A percentile compares a stretch with the other conserved stretches of the same genome.
Conservation (phyloP, 2,797 vertebrate genomes). For the Delichon dasypus region DNA sequence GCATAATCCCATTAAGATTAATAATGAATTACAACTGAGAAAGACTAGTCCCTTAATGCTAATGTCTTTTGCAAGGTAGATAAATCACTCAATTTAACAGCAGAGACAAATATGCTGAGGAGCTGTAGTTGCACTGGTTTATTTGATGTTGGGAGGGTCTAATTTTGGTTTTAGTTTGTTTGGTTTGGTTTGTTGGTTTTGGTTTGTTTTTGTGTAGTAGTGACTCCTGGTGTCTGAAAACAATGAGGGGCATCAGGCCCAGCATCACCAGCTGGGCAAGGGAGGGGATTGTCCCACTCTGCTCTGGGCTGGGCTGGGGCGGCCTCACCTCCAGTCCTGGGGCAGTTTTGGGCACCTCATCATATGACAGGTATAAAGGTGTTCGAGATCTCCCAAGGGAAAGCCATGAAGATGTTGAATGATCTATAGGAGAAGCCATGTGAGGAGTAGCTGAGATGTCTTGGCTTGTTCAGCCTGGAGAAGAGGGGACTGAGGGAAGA, state of each 20-base stretch:
- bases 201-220: not conserved
- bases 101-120: not conserved
- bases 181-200: not conserved
- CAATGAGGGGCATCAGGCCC: not conserved
- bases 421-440: not conserved
- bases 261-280: fast-evolving
- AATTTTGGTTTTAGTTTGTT: not conserved
- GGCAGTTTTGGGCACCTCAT: not conserved
- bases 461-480: not conserved
- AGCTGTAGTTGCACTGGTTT: not conserved
- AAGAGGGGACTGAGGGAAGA: not conserved
- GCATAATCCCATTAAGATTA: constrained; percentile 69
- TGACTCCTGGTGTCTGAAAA: not conserved
- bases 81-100: constrained; percentile 35
- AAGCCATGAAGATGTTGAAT: not conserved
- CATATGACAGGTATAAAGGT: fast-evolving
- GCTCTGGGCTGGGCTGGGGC: not conserved
- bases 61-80: constrained; percentile 49
- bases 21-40: constrained; percentile 64
- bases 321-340: fast-evolving
- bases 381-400: not conserved
- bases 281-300: not conserved
- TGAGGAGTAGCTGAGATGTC: not conserved
- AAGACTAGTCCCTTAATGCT: constrained; percentile 59
- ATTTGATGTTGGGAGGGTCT: not conserved